These are phyloP conservation scores for Buathra laborator DNA, from an alignment of 2,888 invertebrate genomes.

Conservation along the genomic window DNA sequence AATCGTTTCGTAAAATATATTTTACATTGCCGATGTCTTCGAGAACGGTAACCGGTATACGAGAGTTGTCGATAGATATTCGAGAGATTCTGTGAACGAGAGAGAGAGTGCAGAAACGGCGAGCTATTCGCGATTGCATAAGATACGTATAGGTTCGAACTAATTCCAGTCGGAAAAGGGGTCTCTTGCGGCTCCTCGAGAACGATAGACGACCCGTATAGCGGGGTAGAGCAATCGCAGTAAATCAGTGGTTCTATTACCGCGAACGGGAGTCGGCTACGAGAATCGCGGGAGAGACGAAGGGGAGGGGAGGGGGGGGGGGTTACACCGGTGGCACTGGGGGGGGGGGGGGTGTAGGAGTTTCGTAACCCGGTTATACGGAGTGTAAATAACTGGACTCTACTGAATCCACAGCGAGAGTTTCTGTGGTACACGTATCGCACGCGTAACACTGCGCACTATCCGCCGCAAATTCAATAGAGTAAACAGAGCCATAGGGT, in stretches of 20 bases:
- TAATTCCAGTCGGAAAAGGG: slow-evolving; percentile 71
- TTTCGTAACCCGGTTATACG: slow-evolving; percentile 64
- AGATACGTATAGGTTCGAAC: slow-evolving; percentile 61
- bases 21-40: neutral
- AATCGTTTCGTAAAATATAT: slow-evolving; percentile 44
- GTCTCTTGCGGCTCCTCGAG: slow-evolving; percentile 63
- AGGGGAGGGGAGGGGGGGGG: neutral
- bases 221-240: slow-evolving; percentile 68
- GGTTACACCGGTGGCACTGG: slow-evolving; percentile 36
- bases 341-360: slow-evolving; percentile 51
- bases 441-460: slow-evolving; percentile 49
- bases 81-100: slow-evolving; percentile 4
- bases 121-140: slow-evolving; percentile 17
- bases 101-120: slow-evolving; percentile 6
- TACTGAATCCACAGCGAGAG: slow-evolving; percentile 5
- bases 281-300: slow-evolving; percentile 24
- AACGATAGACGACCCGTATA: slow-evolving; percentile 62
- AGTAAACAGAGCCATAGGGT: slow-evolving; percentile 53
- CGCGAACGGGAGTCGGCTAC: slow-evolving; percentile 69
- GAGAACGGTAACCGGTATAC: too few species aligned
- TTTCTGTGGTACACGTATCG: slow-evolving; percentile 19
- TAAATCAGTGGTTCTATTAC: slow-evolving; percentile 77
- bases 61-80: neutral
- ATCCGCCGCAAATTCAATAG: slow-evolving; percentile 72
- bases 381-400: slow-evolving; percentile 72